Conservation (phyloP, 2,113 vertebrate genomes). For the Zosterops hypoxanthus region DNA sequence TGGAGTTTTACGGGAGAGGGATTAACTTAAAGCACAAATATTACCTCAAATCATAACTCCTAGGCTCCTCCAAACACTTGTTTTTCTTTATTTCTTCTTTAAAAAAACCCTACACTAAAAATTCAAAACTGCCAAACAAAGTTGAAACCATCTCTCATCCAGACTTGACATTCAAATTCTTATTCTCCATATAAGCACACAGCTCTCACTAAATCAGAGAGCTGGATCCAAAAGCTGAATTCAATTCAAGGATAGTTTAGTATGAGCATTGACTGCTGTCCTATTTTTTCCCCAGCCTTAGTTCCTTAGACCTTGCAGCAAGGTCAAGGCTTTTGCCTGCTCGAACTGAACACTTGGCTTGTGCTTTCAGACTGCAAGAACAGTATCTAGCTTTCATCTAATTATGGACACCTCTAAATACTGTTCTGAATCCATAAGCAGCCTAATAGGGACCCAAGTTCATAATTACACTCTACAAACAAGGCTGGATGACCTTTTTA, state of each 20-base stretch:
- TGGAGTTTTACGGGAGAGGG: fast-evolving
- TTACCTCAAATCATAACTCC: background rate
- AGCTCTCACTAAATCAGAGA: background rate
- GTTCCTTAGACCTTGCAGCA: background rate
- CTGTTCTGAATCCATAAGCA: background rate
- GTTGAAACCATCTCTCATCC: background rate
- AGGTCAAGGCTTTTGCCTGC: background rate
- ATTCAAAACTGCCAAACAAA: background rate
- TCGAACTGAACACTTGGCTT: background rate
- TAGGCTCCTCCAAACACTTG: background rate
- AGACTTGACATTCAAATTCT: background rate
- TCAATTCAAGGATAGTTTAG: background rate
- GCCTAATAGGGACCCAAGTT: background rate
- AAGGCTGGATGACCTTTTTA: background rate
- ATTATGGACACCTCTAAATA: background rate
- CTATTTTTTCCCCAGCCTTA: background rate
- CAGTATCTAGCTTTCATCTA: background rate
- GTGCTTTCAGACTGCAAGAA: background rate
- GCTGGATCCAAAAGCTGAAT: background rate
- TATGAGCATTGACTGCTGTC: background rate
- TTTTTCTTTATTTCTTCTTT: background rate
- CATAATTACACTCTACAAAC: background rate
- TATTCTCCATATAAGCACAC: background rate
- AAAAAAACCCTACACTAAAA: background rate
- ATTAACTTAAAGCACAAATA: background rate